These are phyloP conservation scores for Intellagama lesueurii DNA, from an alignment of 2,797 vertebrate species.

Conservation along the genomic window DNA sequence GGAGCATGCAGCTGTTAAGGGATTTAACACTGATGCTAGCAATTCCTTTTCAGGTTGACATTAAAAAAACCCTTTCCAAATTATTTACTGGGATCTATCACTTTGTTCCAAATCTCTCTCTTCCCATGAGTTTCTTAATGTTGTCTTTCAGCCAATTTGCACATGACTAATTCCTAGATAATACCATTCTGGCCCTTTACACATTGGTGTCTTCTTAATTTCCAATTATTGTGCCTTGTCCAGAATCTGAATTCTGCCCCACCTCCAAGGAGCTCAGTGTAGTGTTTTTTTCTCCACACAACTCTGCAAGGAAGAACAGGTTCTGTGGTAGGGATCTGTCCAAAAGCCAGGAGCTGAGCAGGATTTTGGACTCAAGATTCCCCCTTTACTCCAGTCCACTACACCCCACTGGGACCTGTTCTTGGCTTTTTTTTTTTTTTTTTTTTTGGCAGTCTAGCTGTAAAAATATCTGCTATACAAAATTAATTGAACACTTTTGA, in stretches of 20 bases:
- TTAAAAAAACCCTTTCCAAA: not conserved
- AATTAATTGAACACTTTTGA: constrained; percentile 1
- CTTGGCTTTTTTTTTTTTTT: not conserved
- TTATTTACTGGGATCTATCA: not conserved
- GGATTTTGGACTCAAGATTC: not conserved
- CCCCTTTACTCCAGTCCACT: no score
- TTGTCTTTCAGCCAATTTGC: not conserved
- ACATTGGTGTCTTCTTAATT: constrained; percentile 1
- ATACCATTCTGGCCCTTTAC: not conserved
- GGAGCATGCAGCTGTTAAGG: not conserved
- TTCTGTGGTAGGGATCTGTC: not conserved
- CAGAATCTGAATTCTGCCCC: not conserved
- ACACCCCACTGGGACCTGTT: not conserved
- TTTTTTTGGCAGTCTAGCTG: not conserved
- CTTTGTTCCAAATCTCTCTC: constrained; percentile 10
- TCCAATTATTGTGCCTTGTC: not conserved
- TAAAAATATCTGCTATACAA: constrained; percentile 6
- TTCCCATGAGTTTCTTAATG: constrained; percentile 14
- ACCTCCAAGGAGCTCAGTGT: not conserved
- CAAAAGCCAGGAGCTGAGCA: not conserved
- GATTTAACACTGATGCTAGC: not conserved
- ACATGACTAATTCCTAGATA: constrained; percentile 10
- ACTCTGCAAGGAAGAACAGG: not conserved
- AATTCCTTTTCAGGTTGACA: not conserved
- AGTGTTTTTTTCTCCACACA: not conserved